Conservation (phyloP, 2,113 vertebrate genomes). For the Phalacrocorax aristotelis region DNA sequence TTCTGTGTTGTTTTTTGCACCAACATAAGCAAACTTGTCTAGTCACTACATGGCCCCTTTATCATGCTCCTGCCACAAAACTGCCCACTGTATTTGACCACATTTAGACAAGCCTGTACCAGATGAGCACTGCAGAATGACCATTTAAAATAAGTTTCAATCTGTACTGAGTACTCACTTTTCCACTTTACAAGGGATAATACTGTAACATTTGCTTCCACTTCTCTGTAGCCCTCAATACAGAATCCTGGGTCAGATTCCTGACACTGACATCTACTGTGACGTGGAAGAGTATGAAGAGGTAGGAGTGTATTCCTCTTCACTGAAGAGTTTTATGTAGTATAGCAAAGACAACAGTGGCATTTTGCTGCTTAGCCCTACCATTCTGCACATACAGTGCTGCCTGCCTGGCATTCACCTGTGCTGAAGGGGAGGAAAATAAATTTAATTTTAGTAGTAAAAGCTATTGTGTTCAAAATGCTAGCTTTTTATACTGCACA, state of each 20-base stretch:
- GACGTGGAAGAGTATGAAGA: conserved; percentile 89
- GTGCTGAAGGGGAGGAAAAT: neutral
- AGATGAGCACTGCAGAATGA: neutral
- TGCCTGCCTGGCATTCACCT: neutral
- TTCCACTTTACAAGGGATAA: neutral
- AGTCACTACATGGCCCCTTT: neutral
- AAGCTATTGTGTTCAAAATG: neutral
- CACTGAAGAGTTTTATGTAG: neutral
- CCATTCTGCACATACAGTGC: neutral
- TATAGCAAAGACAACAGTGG: neutral
- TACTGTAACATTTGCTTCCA: neutral
- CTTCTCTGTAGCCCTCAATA: conserved; percentile 82
- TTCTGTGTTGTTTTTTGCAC: neutral
- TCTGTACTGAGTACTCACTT: neutral
- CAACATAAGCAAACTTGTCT: neutral
- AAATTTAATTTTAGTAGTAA: neutral
- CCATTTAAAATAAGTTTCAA: neutral
- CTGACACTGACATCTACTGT: conserved; percentile 87
- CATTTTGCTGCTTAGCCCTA: neutral
- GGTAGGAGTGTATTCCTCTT: conserved; percentile 70
- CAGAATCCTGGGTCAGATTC: conserved; percentile 85
- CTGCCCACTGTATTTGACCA: neutral
- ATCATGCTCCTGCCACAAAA: neutral
- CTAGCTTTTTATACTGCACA: neutral
- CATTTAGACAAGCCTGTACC: neutral